Evolutionary conservation across 1,140 invertebrate species (phyloP), one percentile per base, ranked within the genome.

Genomic region (Drosophila nigromelanica): DNA sequence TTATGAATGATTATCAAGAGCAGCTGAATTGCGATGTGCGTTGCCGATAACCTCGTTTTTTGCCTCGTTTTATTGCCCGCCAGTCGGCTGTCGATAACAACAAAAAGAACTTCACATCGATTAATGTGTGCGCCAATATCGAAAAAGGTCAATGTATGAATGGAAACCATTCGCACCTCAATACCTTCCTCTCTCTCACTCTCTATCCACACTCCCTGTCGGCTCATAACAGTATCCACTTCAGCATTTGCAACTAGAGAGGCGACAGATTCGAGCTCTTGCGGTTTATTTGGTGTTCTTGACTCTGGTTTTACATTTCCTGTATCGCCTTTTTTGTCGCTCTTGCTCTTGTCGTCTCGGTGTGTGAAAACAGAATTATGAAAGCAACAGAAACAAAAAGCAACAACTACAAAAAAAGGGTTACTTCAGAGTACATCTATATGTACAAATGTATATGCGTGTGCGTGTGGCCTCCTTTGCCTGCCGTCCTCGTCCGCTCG

Each of bases 1-100:
- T 87, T 87, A 87, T 87, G 83, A 87, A 87, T 87, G 83, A 89
- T 87, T 89, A 89, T 74, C 67, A 79, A 48, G 63, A 68, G 61
- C 68, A 68, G 59, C 59, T 70, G 37, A 63, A 75, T 70, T 71
- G 67, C 67, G 67, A 63, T 71, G 67, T 59, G 40, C 51, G 40
- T 15, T 58, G 66, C 45, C 63, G 72, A 74, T 74, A 74, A 74
- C 72, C 67, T 70, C 67, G 67, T 63, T 70, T 52, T 52, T 52
- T 61, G 30, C n/a, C n/a, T 50, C 37, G 48, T 43, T 71, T 50
- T 45, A 33, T 55, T 54, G 59, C 50, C 33, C 54, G 33, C 59
- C 63, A 10, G 33, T 35, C 50, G 10, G n/a, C 21, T 35, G 6
- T 54, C 69, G 69, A 72, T 72, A 72, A 72, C 62, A 66, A 12